These are phyloP conservation scores for Rhizoglyphus robini DNA, from an alignment of 1,140 invertebrate species.

Conservation along the genomic window DNA sequence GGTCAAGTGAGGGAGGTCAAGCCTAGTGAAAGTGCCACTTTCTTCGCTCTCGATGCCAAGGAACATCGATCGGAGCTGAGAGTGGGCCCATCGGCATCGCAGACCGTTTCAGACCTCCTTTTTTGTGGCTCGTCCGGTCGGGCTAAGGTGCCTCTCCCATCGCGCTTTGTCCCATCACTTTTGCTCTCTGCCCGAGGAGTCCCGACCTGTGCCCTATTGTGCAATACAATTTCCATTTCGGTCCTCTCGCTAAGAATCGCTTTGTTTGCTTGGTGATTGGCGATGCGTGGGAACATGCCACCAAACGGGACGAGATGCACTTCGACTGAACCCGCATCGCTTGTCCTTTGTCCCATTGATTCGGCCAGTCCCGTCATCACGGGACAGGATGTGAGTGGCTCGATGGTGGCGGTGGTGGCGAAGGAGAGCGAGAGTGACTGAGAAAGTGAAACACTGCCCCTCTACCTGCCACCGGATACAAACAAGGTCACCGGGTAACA, in stretches of 20 bases:
- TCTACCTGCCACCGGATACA: slow-evolving; percentile 8
- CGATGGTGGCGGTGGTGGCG: not conserved
- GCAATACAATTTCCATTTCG: too few relatives aligned
- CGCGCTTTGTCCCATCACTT: not conserved
- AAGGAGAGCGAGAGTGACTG: slow-evolving; percentile 2
- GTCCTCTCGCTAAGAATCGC: not conserved
- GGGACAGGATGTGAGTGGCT: not conserved
- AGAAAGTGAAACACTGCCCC: not conserved
- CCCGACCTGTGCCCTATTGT: not conserved
- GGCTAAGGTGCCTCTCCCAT: not conserved
- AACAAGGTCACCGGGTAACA: slow-evolving; percentile 15
- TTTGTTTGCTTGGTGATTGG: too few relatives aligned
- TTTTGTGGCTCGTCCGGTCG: too few relatives aligned
- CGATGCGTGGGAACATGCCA: slow-evolving; percentile 10
- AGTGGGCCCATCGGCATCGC: too few relatives aligned
- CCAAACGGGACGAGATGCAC: not conserved
- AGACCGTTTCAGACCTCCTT: too few relatives aligned
- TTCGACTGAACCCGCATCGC: not conserved
- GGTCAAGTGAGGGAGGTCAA: not conserved
- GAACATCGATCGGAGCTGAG: too few relatives aligned
- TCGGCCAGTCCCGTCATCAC: not conserved
- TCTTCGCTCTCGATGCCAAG: not conserved
- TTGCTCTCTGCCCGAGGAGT: not conserved
- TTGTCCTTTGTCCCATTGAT: not conserved
- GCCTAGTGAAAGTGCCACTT: not conserved